phyloP scores from a whole-genome alignment of 2,113 vertebrate genomes.

The Ceratotherium simum region DNA sequence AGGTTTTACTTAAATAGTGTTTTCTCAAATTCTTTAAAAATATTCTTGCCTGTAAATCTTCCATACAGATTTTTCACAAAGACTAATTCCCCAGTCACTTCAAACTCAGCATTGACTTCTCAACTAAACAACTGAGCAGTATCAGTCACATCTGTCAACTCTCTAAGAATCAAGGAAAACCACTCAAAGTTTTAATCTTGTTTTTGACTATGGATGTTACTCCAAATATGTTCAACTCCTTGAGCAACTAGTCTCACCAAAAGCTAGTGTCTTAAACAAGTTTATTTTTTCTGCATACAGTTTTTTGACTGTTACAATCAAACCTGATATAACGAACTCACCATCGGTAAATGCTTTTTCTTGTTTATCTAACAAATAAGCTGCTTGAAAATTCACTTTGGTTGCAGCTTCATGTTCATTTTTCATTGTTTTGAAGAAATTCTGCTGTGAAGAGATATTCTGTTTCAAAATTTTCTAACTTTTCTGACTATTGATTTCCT shows the following conservation, averaged over 20 bases:
- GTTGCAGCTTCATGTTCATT: background rate
- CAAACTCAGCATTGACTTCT: background rate
- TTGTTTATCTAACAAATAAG: background rate
- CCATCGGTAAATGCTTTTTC: background rate
- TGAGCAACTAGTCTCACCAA: background rate
- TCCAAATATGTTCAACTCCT: background rate
- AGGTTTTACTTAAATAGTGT: background rate
- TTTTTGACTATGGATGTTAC: background rate
- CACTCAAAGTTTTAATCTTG: background rate
- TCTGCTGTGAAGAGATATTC: background rate
- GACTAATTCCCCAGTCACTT: background rate
- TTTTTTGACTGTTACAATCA: background rate
- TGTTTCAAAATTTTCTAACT: background rate
- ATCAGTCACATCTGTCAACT: background rate
- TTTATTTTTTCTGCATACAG: background rate
- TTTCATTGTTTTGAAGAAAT: background rate
- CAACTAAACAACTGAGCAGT: background rate
- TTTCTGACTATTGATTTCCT: background rate
- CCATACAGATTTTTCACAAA: background rate
- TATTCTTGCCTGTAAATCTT: background rate
- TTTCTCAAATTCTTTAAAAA: conserved; percentile 34
- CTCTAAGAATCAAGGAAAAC: background rate
- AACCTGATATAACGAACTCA: background rate
- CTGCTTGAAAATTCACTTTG: background rate
- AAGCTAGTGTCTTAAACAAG: background rate